These are phyloP conservation scores for Meteorus colon DNA, from an alignment of 2,888 invertebrate species.

Conservation along the genomic window DNA sequence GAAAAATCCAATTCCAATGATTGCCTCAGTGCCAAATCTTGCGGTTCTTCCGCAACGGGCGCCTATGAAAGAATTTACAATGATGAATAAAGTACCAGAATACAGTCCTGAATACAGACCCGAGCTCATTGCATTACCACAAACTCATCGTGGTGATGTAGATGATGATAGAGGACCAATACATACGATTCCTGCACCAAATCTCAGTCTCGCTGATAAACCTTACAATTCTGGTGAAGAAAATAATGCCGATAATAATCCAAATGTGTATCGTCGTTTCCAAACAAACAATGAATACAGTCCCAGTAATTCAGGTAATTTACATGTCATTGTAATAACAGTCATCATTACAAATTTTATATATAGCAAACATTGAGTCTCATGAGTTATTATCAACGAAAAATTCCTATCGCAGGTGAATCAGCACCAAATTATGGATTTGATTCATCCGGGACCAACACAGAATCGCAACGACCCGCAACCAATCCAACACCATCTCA, in stretches of 20 bases:
- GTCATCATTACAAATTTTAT: neutral
- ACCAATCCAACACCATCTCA: constrained; percentile 56
- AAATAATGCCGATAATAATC: constrained; percentile 51
- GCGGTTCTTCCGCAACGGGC: constrained; percentile 62
- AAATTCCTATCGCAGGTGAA: constrained; percentile 22
- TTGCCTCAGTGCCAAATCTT: constrained; percentile 56
- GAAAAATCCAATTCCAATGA: constrained; percentile 60
- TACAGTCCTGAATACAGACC: constrained; percentile 62
- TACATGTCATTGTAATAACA: neutral
- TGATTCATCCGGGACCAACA: constrained; percentile 48
- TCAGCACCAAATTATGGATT: constrained; percentile 47
- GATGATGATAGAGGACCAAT: constrained; percentile 81
- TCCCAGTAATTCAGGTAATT: constrained; percentile 53
- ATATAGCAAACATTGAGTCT: neutral
- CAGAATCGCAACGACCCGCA: constrained; percentile 53
- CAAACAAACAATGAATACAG: constrained; percentile 52
- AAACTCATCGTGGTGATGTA: constrained; percentile 60
- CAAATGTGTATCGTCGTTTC: constrained; percentile 48
- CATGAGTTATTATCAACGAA: neutral
- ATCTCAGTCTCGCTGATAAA: constrained; percentile 81
- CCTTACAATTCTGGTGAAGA: constrained; percentile 74
- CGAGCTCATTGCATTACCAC: constrained; percentile 56
- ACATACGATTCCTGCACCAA: constrained; percentile 90
- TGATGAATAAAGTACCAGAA: constrained; percentile 63
- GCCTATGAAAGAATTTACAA: constrained; percentile 64